Evolutionary conservation across 1,140 invertebrate species (phyloP), one percentile per base, ranked within the genome.

Genomic region (Matsumurasca onukii): DNA sequence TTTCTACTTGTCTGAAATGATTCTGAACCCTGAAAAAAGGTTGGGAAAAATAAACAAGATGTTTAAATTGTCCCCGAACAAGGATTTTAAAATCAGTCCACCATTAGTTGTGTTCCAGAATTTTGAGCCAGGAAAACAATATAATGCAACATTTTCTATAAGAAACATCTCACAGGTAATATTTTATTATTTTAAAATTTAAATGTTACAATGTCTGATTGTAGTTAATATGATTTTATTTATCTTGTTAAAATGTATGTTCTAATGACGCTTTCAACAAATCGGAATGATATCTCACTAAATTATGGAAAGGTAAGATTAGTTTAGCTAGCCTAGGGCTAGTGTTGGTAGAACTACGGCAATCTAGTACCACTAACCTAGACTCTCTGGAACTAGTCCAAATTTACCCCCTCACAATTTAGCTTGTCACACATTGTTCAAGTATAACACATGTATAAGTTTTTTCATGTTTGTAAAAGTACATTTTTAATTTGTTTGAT

Each of bases 31-130:
- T 2, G 55, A 59, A 2, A 9, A 59, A 29, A 59, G 55, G 24
- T 12, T 59, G 3, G 55, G 30, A 24, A 22, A 59, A 5, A 22
- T 59, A 5, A 29, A 27, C 25, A 59, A 59, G 30, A 15, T 29
- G 30, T 59, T 24, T 15, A 9, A 25, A n/a, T 27, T 12, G 25
- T 12, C 25, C 5, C 22, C 3, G 15, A n/a, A 27, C 55, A 59
- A 59, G 30, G 55, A 59, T 29, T 59, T 59, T n/a, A 59, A 59
- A 29, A 29, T 59, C n/a, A 59, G 1, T 25, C 55, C 55, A 59
- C 55, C 55, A 27, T 9, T 59, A 22, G 55, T 59, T 59, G 3
- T 59, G 2, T 59, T 59, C 30, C 55, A 59, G 24, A 3, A 22
- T 5, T 59, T 59, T 59, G 9, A 25, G 24, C 55, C 55, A 27